phyloP scores from a whole-genome alignment of 2,888 invertebrate species.

The Pelosia muscerda region DNA sequence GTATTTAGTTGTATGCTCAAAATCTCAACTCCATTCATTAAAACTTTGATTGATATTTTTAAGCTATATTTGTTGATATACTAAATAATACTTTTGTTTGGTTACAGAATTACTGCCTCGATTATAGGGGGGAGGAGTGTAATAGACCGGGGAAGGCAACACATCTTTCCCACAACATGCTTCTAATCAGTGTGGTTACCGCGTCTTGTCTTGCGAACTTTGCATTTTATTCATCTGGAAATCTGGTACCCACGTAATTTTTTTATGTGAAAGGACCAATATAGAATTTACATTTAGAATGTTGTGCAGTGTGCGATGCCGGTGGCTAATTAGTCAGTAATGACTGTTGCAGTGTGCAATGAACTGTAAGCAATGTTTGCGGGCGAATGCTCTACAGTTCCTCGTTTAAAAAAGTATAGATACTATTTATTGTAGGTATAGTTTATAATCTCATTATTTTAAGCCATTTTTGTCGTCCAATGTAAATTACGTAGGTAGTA shows the following conservation, averaged over 20 bases:
- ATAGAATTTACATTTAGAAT: constrained; percentile 36
- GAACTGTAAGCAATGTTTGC: constrained; percentile 47
- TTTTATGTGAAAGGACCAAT: constrained; percentile 27
- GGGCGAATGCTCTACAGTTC: constrained; percentile 54
- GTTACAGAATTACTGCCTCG: constrained; percentile 81
- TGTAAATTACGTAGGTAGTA: constrained; percentile 44
- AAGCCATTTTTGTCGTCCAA: constrained; percentile 50
- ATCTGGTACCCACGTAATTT: constrained; percentile 51
- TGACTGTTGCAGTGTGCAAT: constrained; percentile 47
- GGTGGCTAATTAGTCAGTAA: constrained; percentile 38
- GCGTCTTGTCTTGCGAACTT: constrained; percentile 57
- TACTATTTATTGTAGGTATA: constrained; percentile 51
- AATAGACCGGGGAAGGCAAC: constrained; percentile 59
- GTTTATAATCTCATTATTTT: constrained; percentile 50
- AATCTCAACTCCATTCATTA: neutral
- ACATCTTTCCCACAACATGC: constrained; percentile 47
- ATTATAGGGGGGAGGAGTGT: constrained; percentile 79
- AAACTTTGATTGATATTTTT: neutral
- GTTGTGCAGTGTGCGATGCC: constrained; percentile 41
- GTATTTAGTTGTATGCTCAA: neutral
- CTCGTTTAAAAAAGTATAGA: constrained; percentile 51
- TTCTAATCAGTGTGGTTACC: constrained; percentile 59
- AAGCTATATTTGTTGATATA: neutral
- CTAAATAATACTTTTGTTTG: constrained; percentile 32
- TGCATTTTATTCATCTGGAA: constrained; percentile 38